Conservation (phyloP, 1,140 invertebrate genomes). For the Diuraphis noxia region DNA sequence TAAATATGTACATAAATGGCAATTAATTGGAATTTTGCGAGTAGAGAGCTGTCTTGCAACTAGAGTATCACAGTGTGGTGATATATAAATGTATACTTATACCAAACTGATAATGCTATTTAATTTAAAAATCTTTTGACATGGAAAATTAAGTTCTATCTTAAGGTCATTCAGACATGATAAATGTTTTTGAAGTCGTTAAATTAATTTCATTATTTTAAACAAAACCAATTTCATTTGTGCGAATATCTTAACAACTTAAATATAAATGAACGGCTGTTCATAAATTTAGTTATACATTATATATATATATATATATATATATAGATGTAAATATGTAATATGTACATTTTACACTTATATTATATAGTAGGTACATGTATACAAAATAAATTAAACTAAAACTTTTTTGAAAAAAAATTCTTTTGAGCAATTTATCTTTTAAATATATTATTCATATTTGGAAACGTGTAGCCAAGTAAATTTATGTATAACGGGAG, state of each 20-base stretch:
- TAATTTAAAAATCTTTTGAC: slow-evolving; percentile 19
- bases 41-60: background rate
- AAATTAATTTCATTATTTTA: slow-evolving; percentile 11
- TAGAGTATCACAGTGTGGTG: background rate
- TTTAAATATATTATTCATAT: background rate
- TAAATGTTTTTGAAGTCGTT: background rate
- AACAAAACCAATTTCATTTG: background rate
- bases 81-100: background rate
- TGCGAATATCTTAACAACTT: slow-evolving; percentile 26
- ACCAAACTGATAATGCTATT: background rate
- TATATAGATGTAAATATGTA: background rate
- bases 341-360: background rate
- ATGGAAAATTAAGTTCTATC: slow-evolving; percentile 12
- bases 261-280: background rate
- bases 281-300: background rate
- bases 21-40: background rate
- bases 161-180: background rate
- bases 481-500: background rate
- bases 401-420: background rate
- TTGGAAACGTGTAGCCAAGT: background rate
- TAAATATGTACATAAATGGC: background rate
- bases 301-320: background rate
- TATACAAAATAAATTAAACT: slow-evolving; percentile 14
- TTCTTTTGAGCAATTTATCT: background rate
- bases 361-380: background rate